Conservation (phyloP, 2,888 invertebrate species). For the Papilio protenor region DNA sequence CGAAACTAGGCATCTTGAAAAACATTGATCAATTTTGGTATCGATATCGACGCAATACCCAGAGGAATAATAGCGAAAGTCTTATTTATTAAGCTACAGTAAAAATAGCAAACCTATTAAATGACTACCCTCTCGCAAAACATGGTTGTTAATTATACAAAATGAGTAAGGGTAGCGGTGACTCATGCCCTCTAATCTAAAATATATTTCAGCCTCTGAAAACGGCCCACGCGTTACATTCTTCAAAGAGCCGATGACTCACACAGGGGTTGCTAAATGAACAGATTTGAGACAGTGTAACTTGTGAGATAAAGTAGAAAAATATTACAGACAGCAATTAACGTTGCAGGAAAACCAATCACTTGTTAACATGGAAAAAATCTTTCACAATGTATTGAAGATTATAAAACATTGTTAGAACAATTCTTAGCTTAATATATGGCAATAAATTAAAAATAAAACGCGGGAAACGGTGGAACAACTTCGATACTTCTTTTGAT, state of each 20-base stretch:
- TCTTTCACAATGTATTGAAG: not conserved
- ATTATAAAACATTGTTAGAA: not conserved
- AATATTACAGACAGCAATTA: not conserved
- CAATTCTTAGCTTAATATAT: not conserved
- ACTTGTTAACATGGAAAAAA: not conserved
- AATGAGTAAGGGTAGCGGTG: constrained; percentile 46
- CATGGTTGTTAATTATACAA: constrained; percentile 16
- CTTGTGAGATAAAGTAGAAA: not conserved
- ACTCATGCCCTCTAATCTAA: constrained; percentile 50
- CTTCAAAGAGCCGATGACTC: constrained; percentile 57
- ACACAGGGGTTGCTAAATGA: constrained; percentile 43
- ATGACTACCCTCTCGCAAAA: constrained; percentile 3
- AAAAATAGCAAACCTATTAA: not conserved
- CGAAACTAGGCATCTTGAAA: not conserved
- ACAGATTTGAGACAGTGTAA: not conserved
- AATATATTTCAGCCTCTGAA: constrained; percentile 52
- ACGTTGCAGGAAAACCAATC: not conserved
- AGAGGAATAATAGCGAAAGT: not conserved
- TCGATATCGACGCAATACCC: not conserved
- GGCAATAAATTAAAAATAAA: constrained; percentile 43
- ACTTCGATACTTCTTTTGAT: not conserved
- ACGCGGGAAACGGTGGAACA: constrained; percentile 38
- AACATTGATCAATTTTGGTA: not conserved
- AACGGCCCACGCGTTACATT: constrained; percentile 52
- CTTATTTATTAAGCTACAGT: not conserved